Percentiles rank a stretch among this genome's conserved stretches.
These are phyloP conservation scores for Emydura subglobosa DNA, from an alignment of 2,113 vertebrate species.

Conservation along the genomic window DNA sequence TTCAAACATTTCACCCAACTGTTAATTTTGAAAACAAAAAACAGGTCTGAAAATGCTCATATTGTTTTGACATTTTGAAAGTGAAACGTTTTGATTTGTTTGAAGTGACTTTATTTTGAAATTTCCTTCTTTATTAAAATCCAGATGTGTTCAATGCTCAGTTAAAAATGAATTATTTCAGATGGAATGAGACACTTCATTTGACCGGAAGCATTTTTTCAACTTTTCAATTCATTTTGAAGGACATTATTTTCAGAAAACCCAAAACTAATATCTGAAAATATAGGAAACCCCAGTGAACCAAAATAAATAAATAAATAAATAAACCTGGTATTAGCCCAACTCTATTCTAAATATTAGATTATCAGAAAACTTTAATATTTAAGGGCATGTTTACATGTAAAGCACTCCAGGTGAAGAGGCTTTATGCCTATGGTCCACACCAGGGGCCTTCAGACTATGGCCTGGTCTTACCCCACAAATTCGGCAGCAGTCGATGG, in stretches of 20 bases:
- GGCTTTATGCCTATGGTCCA: no score
- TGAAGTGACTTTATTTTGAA: not conserved
- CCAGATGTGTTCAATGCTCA: not conserved
- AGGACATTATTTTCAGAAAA: not conserved
- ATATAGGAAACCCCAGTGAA: not conserved
- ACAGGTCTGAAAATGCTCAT: not conserved
- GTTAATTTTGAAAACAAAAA: not conserved
- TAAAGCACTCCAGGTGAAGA: no score
- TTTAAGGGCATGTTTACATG: not conserved
- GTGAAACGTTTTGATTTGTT: not conserved
- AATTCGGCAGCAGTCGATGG: no score
- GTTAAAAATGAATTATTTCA: not conserved
- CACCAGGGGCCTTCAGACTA: no score
- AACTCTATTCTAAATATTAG: not conserved
- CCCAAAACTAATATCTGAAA: not conserved
- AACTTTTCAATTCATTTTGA: not conserved
- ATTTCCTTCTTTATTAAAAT: not conserved
- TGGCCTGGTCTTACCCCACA: no score
- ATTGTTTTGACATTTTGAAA: not conserved
- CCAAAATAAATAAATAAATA: no score
- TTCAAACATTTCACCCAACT: not conserved
- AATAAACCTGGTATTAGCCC: not conserved
- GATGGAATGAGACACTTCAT: not conserved
- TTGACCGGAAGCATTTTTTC: not conserved
- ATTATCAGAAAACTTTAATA: not conserved